Base-by-base conservation (phyloP, 2,888 invertebrate genomes). In the Eretmocerus hayati region DNA sequence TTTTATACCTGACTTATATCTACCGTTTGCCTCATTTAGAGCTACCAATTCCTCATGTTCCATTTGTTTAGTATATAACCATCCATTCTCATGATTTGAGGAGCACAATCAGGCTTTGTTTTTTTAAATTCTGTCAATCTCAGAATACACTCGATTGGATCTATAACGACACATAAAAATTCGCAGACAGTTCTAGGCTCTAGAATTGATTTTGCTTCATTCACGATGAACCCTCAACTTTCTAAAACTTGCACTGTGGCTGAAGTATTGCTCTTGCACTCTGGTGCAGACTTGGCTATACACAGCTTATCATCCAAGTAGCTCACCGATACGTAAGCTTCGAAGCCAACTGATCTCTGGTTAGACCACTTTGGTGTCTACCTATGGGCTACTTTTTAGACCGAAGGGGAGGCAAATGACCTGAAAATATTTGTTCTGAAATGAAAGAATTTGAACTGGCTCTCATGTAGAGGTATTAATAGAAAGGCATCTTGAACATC, bases 301-400 rank as follows among this genome's bases (percentile, higher is more conserved):
- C n/a, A n/a, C n/a, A n/a, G n/a, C n/a, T n/a, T n/a, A n/a, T n/a
- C n/a, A 31, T 56, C 54, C n/a, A 50, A 15, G 32, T 47, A 52
- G 9, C 44, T 37, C 2, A 50, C 46, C 9, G 35, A 56, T 1
- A 48, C 19, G 1, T 33, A 30, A 1, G 8, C 16, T 20, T n/a
- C 53, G 41, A 8, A 49, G 30, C 13, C 13, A 18, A 15, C 6
- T 18, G 19, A 44, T 33, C 2, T 55, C 49, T 19, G 53, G 53
- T 8, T 55, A 55, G 33, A 55, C 11, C 3, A 55, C 26, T n/a
- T 57, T 58, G 6, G 58, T 55, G 23, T 54, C 56, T 3, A 54
- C 11, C 30, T 18, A 55, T 3, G 55, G 52, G 22, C 18, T 30
- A 9, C n/a, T n/a, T n/a, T n/a, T n/a, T n/a, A n/a, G n/a, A n/a